Evolutionary conservation across 92 coral and sea anemone genomes (phyloP).

Genomic region (Heliopora coerulea): DNA sequence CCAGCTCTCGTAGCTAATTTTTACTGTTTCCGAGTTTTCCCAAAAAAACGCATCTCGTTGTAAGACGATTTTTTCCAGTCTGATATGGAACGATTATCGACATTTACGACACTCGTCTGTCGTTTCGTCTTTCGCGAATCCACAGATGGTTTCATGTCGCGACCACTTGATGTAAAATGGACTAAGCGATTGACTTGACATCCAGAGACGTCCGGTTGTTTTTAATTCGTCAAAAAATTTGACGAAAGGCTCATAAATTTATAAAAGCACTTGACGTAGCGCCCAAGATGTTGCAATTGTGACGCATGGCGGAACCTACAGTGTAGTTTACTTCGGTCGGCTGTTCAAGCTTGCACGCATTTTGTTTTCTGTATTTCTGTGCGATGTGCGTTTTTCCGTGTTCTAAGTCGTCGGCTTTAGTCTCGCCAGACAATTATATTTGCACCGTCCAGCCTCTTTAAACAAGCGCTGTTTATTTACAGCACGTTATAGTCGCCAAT

Average conservation of each 20-base stretch:
- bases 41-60: background rate
- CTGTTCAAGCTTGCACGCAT: background rate
- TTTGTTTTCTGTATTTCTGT: background rate
- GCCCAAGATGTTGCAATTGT: slow-evolving; percentile 29
- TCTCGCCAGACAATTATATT: background rate
- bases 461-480: background rate
- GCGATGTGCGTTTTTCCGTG: background rate
- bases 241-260: background rate
- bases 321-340: slow-evolving; percentile 16
- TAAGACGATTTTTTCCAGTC: background rate
- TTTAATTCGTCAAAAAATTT: background rate
- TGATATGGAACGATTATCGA: slow-evolving; percentile 14
- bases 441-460: no score
- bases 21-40: background rate
- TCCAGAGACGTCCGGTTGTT: slow-evolving; percentile 1
- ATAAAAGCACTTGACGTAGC: slow-evolving; percentile 6
- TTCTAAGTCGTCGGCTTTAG: background rate
- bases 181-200: background rate
- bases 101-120: slow-evolving; percentile 31
- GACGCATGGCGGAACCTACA: slow-evolving; percentile 17
- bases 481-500: background rate
- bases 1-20: background rate
- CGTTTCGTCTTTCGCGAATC: slow-evolving; percentile 30
- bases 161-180: slow-evolving; percentile 1
- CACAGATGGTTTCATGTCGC: slow-evolving; percentile 33